These are phyloP conservation scores for Pycnomerus fuliginosus DNA, from an alignment of 2,888 invertebrate genomes.

Conservation along the genomic window DNA sequence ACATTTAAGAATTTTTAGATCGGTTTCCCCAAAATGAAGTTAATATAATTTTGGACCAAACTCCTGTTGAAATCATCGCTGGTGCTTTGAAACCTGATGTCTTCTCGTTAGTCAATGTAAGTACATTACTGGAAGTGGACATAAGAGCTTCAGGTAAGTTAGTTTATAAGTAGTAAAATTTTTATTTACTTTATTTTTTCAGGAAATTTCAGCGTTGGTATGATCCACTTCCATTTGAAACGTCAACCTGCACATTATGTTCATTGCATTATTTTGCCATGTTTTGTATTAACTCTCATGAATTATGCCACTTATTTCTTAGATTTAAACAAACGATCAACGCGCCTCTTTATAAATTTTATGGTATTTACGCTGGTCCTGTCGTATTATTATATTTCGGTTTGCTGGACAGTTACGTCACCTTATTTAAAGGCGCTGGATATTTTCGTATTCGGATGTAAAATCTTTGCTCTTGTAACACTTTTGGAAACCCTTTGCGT, in stretches of 20 bases:
- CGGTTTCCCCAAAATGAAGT: constrained; percentile 41
- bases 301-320: constrained; percentile 36
- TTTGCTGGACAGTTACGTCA: constrained; percentile 18
- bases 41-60: constrained; percentile 31
- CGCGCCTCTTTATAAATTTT: constrained; percentile 24
- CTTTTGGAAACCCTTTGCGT: constrained; percentile 30
- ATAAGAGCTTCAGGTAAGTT: constrained; percentile 32
- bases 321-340: constrained; percentile 19
- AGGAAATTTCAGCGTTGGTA: constrained; percentile 36
- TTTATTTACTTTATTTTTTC: constrained; percentile 16
- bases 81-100: constrained; percentile 25
- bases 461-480: constrained; percentile 28
- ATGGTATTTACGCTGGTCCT: constrained; percentile 17
- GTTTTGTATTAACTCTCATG: constrained; percentile 28
- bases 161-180: constrained; percentile 1
- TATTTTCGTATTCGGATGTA: constrained; percentile 30
- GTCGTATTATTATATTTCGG: constrained; percentile 26
- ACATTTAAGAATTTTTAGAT: constrained; percentile 29
- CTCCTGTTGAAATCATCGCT: constrained; percentile 25
- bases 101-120: constrained; percentile 34
- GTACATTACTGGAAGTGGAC: constrained; percentile 29
- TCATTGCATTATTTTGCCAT: constrained; percentile 32
- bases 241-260: constrained; percentile 31
- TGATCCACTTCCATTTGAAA: constrained; percentile 30
- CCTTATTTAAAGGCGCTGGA: constrained; percentile 34